phyloP scores from a whole-genome alignment of 2,113 vertebrate species.

The Dryoscopus gambensis region DNA sequence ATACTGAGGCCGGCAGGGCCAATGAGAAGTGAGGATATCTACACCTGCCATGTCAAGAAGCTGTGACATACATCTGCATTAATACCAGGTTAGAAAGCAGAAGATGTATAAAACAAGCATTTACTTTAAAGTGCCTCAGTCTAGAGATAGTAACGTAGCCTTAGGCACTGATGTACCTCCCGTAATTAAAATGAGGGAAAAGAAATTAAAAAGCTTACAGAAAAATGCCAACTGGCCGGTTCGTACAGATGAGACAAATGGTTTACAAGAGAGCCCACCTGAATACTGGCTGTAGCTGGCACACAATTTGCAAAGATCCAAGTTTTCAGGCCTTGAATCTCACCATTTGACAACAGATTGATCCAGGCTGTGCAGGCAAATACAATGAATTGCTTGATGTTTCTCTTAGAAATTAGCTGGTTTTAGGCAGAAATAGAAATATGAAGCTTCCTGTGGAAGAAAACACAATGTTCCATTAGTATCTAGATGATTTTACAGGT shows the following conservation, averaged over 20 bases:
- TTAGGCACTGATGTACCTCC: not conserved
- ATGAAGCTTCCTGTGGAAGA: not conserved
- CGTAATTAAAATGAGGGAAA: not conserved
- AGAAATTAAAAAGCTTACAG: not conserved
- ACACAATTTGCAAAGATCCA: not conserved
- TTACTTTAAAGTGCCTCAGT: constrained; percentile 3
- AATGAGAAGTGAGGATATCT: not conserved
- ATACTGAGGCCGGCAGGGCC: constrained; percentile 5
- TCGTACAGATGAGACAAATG: not conserved
- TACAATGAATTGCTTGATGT: not conserved
- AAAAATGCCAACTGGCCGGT: not conserved
- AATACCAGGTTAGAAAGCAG: not conserved
- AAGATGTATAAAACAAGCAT: not conserved
- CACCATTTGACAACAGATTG: not conserved
- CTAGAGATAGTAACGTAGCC: not conserved
- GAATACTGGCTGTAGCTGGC: not conserved
- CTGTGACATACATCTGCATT: not conserved
- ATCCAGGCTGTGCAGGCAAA: not conserved
- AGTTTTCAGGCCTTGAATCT: not conserved
- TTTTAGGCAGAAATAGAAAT: not conserved
- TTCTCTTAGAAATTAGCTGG: not conserved
- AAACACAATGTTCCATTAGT: not conserved
- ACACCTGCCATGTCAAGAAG: not conserved
- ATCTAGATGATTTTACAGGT: not conserved
- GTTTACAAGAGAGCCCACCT: not conserved